Evolutionary conservation across 2,797 vertebrate species (phyloP), one percentile per base, ranked within the genome.

Genomic region (Myripristis murdjan): DNA sequence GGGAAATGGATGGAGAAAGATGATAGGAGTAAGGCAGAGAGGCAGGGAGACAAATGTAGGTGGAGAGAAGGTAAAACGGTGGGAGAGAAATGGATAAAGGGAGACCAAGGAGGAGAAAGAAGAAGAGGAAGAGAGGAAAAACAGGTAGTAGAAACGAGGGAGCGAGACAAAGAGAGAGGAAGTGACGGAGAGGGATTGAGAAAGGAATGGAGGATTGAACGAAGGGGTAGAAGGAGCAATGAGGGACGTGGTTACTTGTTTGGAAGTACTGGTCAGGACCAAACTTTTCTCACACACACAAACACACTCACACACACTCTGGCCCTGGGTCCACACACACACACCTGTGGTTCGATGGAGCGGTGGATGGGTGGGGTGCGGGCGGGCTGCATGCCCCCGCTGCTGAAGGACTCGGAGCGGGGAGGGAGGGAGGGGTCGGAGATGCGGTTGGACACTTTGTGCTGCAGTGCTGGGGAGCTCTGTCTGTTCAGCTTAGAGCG

Each of bases 401-500:
- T 96, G 92, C 97, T 97, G 92, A 98, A 98, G 78, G 97, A 98
- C 90, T 98, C 98, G 0, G 97, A 98, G 18, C 97, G 95, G 55
- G 97, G 96, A 49, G 97, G 97, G 85, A 98, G 93, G 81, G 96
- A 97, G 64, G 97, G 97, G 91, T 98, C 97, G 0, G 98, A 98
- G 87, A 97, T 96, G 80, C 97, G 95, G 93, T 97, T 97, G 87
- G 97, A 95, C 81, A 95, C 96, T 87, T 98, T 98, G 83, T 97
- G 97, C 66, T 97, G 96, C 94, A 97, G 95, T 48, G 97, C 97
- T 0, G 97, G 97, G 0, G 98, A 97, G 84, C 97, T 98, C 92
- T 98, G 97, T 20, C 97, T 95, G 87, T 99, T 99, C 85, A 98
- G 93, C 85, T 97, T 96, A 63, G 98, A 98, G 48, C 97, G 95